These are phyloP conservation scores for Peromyscus californicus DNA, from an alignment of 2,113 vertebrate species.

Conservation along the genomic window DNA sequence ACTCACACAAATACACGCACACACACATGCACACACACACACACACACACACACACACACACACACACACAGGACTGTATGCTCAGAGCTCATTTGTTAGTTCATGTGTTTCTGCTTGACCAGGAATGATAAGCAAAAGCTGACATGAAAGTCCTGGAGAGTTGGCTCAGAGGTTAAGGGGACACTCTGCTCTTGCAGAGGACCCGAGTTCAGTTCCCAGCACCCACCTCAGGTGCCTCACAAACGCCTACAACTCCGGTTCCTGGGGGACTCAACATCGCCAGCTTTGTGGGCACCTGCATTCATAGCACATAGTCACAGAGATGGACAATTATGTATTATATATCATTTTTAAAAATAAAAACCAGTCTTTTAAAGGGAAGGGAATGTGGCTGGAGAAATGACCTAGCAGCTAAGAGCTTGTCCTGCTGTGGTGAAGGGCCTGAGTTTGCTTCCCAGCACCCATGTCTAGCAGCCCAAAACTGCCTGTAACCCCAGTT, in stretches of 20 bases:
- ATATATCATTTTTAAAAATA: not conserved
- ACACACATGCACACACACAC: not conserved
- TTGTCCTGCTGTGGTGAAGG: too few species aligned
- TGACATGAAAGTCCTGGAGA: not conserved
- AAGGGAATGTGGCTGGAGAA: not conserved
- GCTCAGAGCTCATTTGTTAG: fast-evolving
- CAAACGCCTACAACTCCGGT: not conserved
- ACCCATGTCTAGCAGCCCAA: not conserved
- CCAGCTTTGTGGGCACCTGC: not conserved
- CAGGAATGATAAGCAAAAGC: not conserved
- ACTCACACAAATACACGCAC: too few species aligned
- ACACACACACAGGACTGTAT: not conserved
- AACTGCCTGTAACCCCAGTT: not conserved
- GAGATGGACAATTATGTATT: not conserved
- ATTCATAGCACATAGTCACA: not conserved
- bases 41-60: not conserved
- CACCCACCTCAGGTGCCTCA: not conserved
- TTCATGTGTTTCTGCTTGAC: not conserved
- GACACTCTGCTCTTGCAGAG: not conserved
- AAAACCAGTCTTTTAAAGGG: not conserved
- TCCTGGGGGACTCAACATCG: not conserved
- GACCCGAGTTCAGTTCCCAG: not conserved
- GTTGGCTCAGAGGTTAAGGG: not conserved
- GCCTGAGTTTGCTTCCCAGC: not conserved
- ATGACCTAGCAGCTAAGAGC: not conserved